Conservation (phyloP, 2,888 invertebrate genomes). For the Steinernema hermaphroditum region DNA sequence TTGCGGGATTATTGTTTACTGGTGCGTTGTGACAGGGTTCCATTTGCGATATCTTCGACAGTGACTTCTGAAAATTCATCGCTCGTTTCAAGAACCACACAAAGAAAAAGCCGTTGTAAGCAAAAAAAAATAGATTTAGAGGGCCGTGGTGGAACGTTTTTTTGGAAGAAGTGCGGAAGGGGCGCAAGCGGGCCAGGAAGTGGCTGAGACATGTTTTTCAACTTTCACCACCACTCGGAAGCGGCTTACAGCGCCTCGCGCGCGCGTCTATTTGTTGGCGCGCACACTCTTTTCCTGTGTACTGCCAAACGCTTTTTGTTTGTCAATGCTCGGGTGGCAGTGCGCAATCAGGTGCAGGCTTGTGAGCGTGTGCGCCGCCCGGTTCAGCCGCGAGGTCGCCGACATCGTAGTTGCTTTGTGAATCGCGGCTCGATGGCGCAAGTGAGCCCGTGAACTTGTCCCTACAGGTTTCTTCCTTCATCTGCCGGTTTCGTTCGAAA, state of each 20-base stretch:
- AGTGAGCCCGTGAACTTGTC: constrained; percentile 29
- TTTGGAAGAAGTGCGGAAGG: not conserved
- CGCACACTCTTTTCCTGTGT: not conserved
- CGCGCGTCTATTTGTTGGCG: not conserved
- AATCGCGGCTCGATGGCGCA: constrained; percentile 28
- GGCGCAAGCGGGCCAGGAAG: not conserved
- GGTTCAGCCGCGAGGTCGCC: constrained; percentile 30
- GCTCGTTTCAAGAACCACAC: no score
- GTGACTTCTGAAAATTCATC: no score
- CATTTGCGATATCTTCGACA: no score
- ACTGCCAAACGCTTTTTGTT: constrained; percentile 21
- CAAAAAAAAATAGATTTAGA: no score
- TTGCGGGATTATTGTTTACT: no score
- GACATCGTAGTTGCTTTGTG: constrained; percentile 28
- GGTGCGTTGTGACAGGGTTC: no score
- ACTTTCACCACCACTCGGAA: constrained; percentile 2
- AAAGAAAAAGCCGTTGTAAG: no score
- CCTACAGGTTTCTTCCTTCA: constrained; percentile 30
- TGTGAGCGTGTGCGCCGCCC: constrained; percentile 23
- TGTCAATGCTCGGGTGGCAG: not conserved
- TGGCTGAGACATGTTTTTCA: constrained; percentile 1
- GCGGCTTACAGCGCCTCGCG: not conserved
- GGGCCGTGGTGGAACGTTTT: no score
- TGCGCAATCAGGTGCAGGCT: constrained; percentile 17
- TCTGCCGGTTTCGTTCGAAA: constrained; percentile 22